Evolutionary conservation across 1,140 invertebrate species (phyloP).

Genomic region (Odontomachus brunneus): DNA sequence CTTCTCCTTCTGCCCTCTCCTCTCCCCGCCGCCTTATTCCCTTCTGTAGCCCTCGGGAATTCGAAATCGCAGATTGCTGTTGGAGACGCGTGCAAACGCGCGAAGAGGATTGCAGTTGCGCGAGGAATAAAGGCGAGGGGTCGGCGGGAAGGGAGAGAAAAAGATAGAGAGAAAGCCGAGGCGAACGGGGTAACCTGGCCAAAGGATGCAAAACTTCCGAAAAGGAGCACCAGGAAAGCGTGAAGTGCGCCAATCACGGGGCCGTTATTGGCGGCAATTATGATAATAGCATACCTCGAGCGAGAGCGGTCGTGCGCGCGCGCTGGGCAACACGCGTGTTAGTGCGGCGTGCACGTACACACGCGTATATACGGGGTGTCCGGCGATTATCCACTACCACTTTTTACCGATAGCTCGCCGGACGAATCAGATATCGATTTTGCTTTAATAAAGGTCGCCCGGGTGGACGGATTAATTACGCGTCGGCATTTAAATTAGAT

Average conservation of each 20-base stretch:
- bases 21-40: not conserved
- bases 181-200: conserved; percentile 62
- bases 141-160: conserved; percentile 37
- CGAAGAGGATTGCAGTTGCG: conserved; percentile 18
- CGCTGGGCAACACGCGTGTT: conserved; percentile 29
- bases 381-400: conserved; percentile 8
- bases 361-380: conserved; percentile 57
- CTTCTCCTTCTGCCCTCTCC: not conserved
- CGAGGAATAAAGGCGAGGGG: conserved; percentile 4
- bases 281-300: conserved; percentile 85
- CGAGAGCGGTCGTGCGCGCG: conserved; percentile 74
- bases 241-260: conserved; percentile 84
- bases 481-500: not conserved
- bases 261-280: conserved; percentile 85
- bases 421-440: conserved; percentile 12
- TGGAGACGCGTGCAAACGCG: conserved; percentile 18
- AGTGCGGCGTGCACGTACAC: conserved; percentile 32
- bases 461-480: not conserved
- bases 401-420: conserved; percentile 11
- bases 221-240: conserved; percentile 81
- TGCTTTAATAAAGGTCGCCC: conserved; percentile 17
- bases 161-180: conserved; percentile 32
- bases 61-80: conserved; percentile 45
- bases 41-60: conserved; percentile 26
- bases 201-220: conserved; percentile 80